Evolutionary conservation across 1,140 invertebrate species (phyloP).

Genomic region (Maconellicoccus hirsutus): DNA sequence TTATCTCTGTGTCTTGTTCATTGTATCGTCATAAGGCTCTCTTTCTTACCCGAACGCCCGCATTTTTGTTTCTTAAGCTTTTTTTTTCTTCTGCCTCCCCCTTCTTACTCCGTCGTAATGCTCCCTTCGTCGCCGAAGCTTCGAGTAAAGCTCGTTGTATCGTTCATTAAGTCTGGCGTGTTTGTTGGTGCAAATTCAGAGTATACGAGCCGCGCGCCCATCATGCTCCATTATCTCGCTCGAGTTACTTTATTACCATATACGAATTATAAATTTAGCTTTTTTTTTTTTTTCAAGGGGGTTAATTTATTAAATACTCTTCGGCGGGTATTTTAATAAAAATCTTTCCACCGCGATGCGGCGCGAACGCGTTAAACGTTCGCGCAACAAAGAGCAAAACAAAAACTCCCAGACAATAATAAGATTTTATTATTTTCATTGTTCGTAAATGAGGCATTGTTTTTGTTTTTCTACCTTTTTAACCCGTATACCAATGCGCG

Average conservation of each 20-base stretch:
- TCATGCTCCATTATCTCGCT: neutral
- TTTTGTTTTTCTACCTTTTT: neutral
- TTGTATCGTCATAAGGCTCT: neutral
- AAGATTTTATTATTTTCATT: conserved; percentile 10
- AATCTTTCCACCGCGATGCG: too few relatives aligned
- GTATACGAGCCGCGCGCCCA: neutral
- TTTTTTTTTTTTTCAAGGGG: too few relatives aligned
- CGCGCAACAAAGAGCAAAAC: too few relatives aligned
- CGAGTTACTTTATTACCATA: too few relatives aligned
- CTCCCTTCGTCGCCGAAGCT: too few relatives aligned
- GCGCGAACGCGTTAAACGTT: too few relatives aligned
- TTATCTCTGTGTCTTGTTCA: neutral
- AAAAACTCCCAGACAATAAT: neutral
- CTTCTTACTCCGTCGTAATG: neutral
- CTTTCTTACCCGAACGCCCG: too few relatives aligned
- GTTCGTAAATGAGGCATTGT: conserved; percentile 7
- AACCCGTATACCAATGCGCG: too few relatives aligned
- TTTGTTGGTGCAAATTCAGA: neutral
- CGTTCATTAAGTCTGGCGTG: neutral
- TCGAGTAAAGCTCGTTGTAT: neutral
- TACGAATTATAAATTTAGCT: neutral
- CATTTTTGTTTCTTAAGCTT: neutral
- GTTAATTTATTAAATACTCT: conserved; percentile 3
- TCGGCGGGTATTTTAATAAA: neutral
- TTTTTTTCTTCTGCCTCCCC: too few relatives aligned